Percentiles rank a stretch among this genome's conserved stretches.
phyloP scores from a whole-genome alignment of 2,888 invertebrate genomes.

The Schrankia costaestrigalis region DNA sequence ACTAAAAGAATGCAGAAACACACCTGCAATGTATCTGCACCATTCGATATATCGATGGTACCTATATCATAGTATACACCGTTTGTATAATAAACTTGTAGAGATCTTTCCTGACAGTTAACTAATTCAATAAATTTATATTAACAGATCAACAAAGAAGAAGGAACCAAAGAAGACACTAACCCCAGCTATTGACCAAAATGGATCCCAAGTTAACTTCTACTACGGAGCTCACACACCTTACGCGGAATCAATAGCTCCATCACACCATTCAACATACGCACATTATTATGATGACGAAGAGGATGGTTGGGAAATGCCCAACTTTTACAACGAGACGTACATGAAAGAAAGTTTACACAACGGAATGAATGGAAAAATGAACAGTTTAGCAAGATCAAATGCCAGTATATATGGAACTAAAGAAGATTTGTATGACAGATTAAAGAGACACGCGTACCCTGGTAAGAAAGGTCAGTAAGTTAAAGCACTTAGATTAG shows the following conservation, averaged over 20 bases:
- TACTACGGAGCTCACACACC: conserved; percentile 97
- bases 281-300: conserved; percentile 98
- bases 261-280: conserved; percentile 96
- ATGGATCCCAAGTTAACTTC: conserved; percentile 97
- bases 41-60: too few species aligned
- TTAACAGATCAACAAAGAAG: conserved; percentile 87
- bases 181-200: conserved; percentile 93
- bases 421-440: conserved; percentile 96
- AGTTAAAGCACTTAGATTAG: conserved; percentile 65
- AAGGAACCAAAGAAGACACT: conserved; percentile 95
- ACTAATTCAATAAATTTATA: too few species aligned
- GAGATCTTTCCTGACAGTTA: too few species aligned
- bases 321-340: conserved; percentile 97
- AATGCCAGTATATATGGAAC: conserved; percentile 97
- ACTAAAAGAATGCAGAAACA: too few species aligned
- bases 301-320: conserved; percentile 98
- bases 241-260: conserved; percentile 96
- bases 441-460: conserved; percentile 97
- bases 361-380: conserved; percentile 90
- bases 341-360: conserved; percentile 97
- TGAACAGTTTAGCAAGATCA: conserved; percentile 95
- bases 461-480: conserved; percentile 94
- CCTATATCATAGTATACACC: too few species aligned
- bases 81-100: too few species aligned
- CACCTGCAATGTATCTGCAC: too few species aligned